Evolutionary conservation across 2,113 vertebrate genomes (phyloP).

Genomic region (Numida meleagris): DNA sequence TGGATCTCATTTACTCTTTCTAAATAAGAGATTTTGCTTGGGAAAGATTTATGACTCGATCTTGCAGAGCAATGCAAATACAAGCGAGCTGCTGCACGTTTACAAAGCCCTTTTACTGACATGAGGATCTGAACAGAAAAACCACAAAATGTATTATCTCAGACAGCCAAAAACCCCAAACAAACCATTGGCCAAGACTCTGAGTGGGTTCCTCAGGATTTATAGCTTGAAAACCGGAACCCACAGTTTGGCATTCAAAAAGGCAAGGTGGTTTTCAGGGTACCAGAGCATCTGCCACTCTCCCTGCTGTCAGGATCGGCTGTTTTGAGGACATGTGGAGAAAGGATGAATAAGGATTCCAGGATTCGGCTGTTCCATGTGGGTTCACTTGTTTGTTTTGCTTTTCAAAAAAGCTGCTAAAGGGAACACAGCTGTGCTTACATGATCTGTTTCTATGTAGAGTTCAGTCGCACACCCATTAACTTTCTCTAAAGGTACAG

Average conservation of each 20-base stretch:
- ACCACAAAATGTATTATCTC: accelerated
- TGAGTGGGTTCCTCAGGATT: neutral
- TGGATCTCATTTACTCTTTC: neutral
- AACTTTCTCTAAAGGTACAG: neutral
- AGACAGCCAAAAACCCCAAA: neutral
- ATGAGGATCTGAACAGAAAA: neutral
- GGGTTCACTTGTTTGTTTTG: neutral
- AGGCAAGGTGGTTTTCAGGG: neutral
- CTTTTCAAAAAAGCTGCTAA: neutral
- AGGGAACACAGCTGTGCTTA: neutral
- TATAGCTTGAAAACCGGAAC: neutral
- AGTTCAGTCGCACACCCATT: neutral
- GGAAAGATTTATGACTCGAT: neutral
- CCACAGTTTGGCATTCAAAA: neutral
- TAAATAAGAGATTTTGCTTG: neutral
- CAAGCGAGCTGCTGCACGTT: neutral
- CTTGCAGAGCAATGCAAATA: neutral
- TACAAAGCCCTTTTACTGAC: neutral
- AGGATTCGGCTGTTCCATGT: neutral
- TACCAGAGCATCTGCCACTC: neutral
- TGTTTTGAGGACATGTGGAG: neutral
- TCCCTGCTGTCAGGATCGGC: neutral
- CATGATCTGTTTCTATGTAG: neutral
- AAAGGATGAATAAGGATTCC: neutral
- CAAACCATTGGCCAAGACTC: neutral